Percentiles rank a stretch among this genome's conserved stretches.
phyloP scores from a whole-genome alignment of 2,888 invertebrate species.

The Baccha elongata region DNA sequence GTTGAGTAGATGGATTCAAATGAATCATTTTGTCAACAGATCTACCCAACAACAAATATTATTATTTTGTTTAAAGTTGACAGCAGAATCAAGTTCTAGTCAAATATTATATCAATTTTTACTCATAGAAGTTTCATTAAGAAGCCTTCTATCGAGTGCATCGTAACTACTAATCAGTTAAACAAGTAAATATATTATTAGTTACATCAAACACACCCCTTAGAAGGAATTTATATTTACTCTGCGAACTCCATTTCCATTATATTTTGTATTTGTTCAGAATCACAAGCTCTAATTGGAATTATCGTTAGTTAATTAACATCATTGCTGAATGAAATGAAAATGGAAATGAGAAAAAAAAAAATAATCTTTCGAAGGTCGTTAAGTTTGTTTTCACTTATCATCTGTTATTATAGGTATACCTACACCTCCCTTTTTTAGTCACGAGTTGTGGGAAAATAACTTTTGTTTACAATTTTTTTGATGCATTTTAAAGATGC shows the following conservation, averaged over 20 bases:
- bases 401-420: background rate
- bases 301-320: slow-evolving; percentile 43
- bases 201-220: slow-evolving; percentile 1
- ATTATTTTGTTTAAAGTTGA: too few species aligned
- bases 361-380: slow-evolving; percentile 25
- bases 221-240: slow-evolving; percentile 9
- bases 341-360: slow-evolving; percentile 22
- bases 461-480: slow-evolving; percentile 10
- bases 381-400: slow-evolving; percentile 19
- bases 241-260: background rate
- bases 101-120: too few species aligned
- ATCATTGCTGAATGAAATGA: slow-evolving; percentile 34
- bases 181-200: background rate
- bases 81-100: too few species aligned
- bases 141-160: too few species aligned
- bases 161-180: too few species aligned
- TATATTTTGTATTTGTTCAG: background rate
- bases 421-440: slow-evolving; percentile 8
- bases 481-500: slow-evolving; percentile 8
- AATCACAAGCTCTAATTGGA: slow-evolving; percentile 41
- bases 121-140: too few species aligned
- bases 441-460: slow-evolving; percentile 29
- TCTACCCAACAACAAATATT: too few species aligned
- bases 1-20: too few species aligned
- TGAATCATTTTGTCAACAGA: too few species aligned